These are phyloP conservation scores for Ctenomys sociabilis DNA, from an alignment of 2,113 vertebrate genomes.

Conservation along the genomic window DNA sequence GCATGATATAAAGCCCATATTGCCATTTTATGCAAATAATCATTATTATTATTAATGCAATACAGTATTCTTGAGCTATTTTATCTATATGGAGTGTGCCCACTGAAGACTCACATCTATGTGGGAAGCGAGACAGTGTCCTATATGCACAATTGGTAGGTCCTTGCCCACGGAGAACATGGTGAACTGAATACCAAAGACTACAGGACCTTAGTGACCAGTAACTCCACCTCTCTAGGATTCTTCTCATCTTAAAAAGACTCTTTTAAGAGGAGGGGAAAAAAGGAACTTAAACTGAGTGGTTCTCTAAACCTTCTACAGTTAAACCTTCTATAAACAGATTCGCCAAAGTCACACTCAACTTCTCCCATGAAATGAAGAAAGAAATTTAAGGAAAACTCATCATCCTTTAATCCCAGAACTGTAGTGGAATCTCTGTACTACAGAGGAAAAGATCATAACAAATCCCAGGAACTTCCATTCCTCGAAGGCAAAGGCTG, in stretches of 20 bases:
- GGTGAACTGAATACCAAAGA: background rate
- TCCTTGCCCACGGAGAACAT: background rate
- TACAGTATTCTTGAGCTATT: background rate
- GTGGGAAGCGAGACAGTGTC: background rate
- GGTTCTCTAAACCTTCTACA: background rate
- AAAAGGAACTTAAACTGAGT: background rate
- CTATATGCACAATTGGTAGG: background rate
- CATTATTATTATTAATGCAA: background rate
- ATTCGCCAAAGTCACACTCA: background rate
- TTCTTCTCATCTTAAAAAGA: background rate
- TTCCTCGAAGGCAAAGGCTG: background rate
- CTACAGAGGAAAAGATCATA: background rate
- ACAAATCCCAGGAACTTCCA: background rate
- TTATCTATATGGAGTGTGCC: background rate
- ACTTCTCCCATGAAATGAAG: background rate
- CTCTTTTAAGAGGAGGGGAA: background rate
- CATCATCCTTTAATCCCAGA: background rate
- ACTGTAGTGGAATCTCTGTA: background rate
- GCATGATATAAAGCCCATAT: background rate
- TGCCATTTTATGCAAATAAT: background rate
- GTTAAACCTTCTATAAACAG: background rate
- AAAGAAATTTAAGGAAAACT: background rate
- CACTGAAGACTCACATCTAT: background rate
- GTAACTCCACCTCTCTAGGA: too few species aligned
- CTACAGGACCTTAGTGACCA: too few species aligned